phyloP scores from a whole-genome alignment of 1,140 invertebrate species.

The Stegodyphus dumicola region DNA sequence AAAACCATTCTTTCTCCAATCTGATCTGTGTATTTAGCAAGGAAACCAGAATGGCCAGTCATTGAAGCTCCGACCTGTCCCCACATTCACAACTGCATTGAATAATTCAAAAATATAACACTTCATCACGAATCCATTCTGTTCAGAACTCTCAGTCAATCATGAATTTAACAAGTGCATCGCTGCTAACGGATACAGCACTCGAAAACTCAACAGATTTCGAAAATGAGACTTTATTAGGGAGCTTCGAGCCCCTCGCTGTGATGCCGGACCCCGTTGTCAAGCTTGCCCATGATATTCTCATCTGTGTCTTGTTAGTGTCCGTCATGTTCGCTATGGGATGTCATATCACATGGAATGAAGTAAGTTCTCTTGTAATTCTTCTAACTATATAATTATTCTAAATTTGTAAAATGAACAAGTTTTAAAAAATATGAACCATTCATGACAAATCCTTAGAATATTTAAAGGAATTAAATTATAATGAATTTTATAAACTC shows the following conservation, averaged over 20 bases:
- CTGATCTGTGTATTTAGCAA: background rate
- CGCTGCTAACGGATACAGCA: slow-evolving; percentile 19
- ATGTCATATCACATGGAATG: slow-evolving; percentile 62
- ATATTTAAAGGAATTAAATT: too few relatives aligned
- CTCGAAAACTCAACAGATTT: slow-evolving; percentile 6
- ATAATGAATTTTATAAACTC: too few relatives aligned
- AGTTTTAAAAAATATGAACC: too few relatives aligned
- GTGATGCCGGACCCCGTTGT: slow-evolving; percentile 46
- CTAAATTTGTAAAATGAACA: too few relatives aligned
- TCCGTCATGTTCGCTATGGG: slow-evolving; percentile 67
- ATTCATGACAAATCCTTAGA: too few relatives aligned
- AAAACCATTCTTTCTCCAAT: background rate
- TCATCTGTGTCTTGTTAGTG: slow-evolving; percentile 62
- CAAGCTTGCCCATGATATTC: slow-evolving; percentile 62
- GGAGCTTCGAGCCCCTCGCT: background rate
- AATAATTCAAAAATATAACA: too few relatives aligned
- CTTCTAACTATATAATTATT: background rate
- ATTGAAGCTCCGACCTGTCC: background rate
- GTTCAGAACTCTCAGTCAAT: background rate
- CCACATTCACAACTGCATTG: too few relatives aligned
- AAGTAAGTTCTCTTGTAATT: slow-evolving; percentile 24
- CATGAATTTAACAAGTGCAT: slow-evolving; percentile 44
- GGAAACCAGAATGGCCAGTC: slow-evolving; percentile 30
- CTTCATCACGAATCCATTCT: background rate
- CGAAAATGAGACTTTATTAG: slow-evolving; percentile 5